Percentiles rank a stretch among this genome's conserved stretches.
phyloP scores from a whole-genome alignment of 2,113 vertebrate species.

The Anseranas semipalmata region DNA sequence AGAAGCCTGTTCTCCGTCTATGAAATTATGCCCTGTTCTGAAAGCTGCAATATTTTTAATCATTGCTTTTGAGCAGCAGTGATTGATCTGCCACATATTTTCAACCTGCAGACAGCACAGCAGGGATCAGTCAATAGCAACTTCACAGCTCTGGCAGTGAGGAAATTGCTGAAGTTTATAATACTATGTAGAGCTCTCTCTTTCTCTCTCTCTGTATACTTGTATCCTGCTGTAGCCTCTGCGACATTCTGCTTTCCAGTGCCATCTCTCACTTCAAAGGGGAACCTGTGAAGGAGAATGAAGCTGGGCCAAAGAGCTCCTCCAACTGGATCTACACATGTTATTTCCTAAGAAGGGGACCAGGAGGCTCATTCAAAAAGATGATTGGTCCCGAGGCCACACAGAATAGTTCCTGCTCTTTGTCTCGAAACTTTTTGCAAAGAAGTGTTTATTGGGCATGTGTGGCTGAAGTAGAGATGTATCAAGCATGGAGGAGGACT shows the following conservation, averaged over 20 bases:
- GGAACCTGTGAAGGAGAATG: neutral
- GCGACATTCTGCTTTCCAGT: neutral
- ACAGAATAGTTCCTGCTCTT: neutral
- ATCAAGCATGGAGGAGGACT: neutral
- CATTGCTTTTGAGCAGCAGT: neutral
- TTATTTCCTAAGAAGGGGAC: neutral
- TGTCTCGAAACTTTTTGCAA: neutral
- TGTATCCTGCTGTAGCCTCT: neutral
- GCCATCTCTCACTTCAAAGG: neutral
- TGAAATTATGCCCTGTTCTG: neutral
- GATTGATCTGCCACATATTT: neutral
- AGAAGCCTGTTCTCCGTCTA: neutral
- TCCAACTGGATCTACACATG: neutral
- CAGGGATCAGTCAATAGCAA: neutral
- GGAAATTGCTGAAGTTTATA: neutral
- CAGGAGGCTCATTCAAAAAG: accelerated
- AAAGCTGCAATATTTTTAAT: neutral
- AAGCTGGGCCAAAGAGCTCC: neutral
- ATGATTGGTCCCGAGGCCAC: neutral
- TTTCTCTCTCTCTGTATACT: neutral
- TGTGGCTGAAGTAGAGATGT: neutral
- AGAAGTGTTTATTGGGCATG: neutral
- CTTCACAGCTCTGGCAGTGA: neutral
- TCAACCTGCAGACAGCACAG: neutral
- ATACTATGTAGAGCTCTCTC: accelerated